Evolutionary conservation across 2,888 invertebrate species (phyloP).

Genomic region (Maniola hyperantus): DNA sequence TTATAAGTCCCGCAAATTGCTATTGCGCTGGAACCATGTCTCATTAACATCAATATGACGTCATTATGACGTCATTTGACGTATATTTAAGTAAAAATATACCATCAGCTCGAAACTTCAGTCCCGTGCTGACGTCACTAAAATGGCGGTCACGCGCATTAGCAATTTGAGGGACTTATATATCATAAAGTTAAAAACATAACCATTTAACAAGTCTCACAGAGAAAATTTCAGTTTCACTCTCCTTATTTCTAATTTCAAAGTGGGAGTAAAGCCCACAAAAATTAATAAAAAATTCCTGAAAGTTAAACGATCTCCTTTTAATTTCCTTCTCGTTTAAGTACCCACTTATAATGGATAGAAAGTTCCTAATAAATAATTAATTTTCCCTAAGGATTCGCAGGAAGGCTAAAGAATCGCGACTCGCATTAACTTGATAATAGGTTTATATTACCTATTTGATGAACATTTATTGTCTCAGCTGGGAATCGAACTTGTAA

Average conservation of each 20-base stretch:
- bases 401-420: not conserved
- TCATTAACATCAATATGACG: too few relatives aligned
- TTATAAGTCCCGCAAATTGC: too few relatives aligned
- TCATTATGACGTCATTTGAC: too few relatives aligned
- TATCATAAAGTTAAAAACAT: too few relatives aligned
- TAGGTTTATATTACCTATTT: not conserved
- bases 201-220: too few relatives aligned
- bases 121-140: too few relatives aligned
- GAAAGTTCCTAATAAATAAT: conserved; percentile 3
- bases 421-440: not conserved
- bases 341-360: conserved; percentile 2
- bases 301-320: conserved; percentile 2
- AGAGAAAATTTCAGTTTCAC: not conserved
- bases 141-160: too few relatives aligned
- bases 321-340: not conserved
- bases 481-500: too few relatives aligned
- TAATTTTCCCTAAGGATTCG: conserved; percentile 4
- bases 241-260: not conserved
- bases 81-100: too few relatives aligned
- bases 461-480: not conserved
- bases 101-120: too few relatives aligned
- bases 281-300: conserved; percentile 2
- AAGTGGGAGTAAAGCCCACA: not conserved
- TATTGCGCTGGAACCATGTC: too few relatives aligned
- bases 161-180: too few relatives aligned